Base-by-base conservation (phyloP, 2,797 vertebrate species). In the Kryptopterus vitreolus region DNA sequence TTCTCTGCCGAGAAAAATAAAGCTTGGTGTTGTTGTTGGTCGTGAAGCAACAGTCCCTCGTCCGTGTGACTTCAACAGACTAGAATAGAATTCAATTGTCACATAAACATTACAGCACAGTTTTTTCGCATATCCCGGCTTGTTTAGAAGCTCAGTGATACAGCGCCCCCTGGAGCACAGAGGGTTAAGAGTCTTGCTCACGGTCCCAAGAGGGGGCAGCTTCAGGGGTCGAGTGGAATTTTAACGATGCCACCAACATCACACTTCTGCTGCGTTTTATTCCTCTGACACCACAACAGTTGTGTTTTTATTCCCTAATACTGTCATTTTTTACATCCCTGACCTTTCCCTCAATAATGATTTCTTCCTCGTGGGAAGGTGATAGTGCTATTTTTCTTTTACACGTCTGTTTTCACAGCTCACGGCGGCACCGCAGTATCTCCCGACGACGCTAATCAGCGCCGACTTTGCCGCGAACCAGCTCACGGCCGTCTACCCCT, bases 401-500 rank as follows among this genome's bases (percentile, higher is more conserved):
- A 4, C n/a, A 12, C 33, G 29, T 72, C 12, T 77, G 18, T 78
- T 85, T 20, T 76, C 90, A 43, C 90, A 99, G 98, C 93, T 99
- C 72, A 96, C 95, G 0, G 85, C 93, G 84, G 97, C 98, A 80
- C 98, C 98, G 0, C 95, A 93, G 78, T 94, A 94, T 86, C 91
- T 99, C 20, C 97, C 98, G 0, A 92, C 93, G 1, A 93, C 96
- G 63, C 91, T 99, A 91, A 92, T 98, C 82, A 98, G 96, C 26
- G 96, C 96, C 78, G 97, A 99, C 88, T 98, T 99, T 77, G 97
- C 98, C 76, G 97, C 97, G 71, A 99, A 99, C 92, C 95, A 96
- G 87, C 95, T 99, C 43, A 95, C 95, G 57, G 96, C 92, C 88
- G 96, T 99, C 91, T 98, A 94, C 82, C 95, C 94, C 10, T 94